Conservation (phyloP, 2,888 invertebrate genomes). For the Venustoraphidia nigricollis region DNA sequence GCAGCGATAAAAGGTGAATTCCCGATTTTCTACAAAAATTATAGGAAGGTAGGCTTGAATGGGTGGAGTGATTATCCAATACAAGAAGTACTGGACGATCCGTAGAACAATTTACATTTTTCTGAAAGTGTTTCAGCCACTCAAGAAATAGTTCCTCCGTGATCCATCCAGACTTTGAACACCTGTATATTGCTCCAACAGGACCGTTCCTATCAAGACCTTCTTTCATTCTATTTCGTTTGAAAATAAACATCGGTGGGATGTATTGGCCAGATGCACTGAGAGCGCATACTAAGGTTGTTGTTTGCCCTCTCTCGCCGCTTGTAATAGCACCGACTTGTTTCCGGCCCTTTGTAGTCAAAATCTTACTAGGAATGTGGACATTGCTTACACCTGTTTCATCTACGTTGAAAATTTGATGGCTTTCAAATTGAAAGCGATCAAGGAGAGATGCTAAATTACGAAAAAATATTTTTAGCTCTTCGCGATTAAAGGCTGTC, state of each 20-base stretch:
- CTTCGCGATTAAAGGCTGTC: conserved; percentile 16
- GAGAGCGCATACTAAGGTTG: conserved; percentile 26
- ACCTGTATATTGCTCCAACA: conserved; percentile 19
- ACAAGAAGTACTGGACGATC: conserved; percentile 15
- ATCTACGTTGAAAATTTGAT: conserved; percentile 24
- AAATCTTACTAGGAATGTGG: conserved; percentile 22
- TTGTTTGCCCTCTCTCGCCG: conserved; percentile 23
- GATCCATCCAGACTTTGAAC: conserved; percentile 16
- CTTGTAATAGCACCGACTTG: conserved; percentile 25
- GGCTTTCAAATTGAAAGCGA: no score
- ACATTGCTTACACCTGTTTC: conserved; percentile 27
- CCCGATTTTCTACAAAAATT: conserved; percentile 8
- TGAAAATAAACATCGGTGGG: conserved; percentile 30
- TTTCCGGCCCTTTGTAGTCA: conserved; percentile 23
- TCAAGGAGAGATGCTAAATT: conserved; percentile 8
- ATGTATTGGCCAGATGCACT: conserved; percentile 23
- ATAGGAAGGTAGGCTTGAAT: no score
- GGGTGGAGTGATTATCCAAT: no score
- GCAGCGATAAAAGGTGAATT: conserved; percentile 14
- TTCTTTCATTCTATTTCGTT: conserved; percentile 24
- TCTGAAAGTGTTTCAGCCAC: conserved; percentile 14
- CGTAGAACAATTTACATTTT: conserved; percentile 12
- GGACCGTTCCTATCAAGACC: conserved; percentile 24
- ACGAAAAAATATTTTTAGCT: conserved; percentile 15
- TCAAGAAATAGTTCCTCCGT: conserved; percentile 15